Percentiles rank a stretch among this genome's conserved stretches.
Evolutionary conservation across 2,113 vertebrate genomes (phyloP).

Genomic region (Rissa tridactyla): DNA sequence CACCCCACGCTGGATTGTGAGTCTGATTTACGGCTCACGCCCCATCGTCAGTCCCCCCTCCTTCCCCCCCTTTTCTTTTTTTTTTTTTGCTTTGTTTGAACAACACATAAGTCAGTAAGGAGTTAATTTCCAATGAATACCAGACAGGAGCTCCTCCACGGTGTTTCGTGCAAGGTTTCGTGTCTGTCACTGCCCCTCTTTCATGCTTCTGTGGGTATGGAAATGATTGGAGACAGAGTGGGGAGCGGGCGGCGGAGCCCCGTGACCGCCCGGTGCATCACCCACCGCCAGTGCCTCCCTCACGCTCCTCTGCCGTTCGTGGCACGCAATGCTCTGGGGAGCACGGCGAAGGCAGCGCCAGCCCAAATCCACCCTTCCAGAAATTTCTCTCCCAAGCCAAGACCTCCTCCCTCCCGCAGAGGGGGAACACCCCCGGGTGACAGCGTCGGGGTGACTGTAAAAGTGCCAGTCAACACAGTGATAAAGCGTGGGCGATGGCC

Average conservation of each 20-base stretch:
- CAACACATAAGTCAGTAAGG: neutral
- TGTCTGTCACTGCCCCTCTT: conserved; percentile 80
- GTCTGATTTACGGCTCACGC: accelerated
- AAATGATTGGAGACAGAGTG: conserved; percentile 71
- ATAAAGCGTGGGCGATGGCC: neutral
- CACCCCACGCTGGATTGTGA: neutral
- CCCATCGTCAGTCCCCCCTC: accelerated
- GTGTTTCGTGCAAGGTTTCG: conserved; percentile 78
- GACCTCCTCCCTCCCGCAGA: neutral
- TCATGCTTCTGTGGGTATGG: conserved; percentile 81
- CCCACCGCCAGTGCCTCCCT: conserved; percentile 48
- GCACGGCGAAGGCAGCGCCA: neutral
- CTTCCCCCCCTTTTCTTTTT: too few species aligned
- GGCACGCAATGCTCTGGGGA: conserved; percentile 74
- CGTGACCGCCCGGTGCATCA: conserved; percentile 39
- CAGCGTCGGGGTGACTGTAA: neutral
- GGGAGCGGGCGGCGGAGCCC: conserved; percentile 53
- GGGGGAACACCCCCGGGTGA: accelerated
- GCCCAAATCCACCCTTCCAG: conserved; percentile 40
- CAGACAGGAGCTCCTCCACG: conserved; percentile 58
- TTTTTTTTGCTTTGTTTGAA: neutral
- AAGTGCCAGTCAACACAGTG: neutral
- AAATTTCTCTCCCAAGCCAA: conserved; percentile 44
- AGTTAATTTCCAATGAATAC: conserved; percentile 50
- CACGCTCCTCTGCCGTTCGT: conserved; percentile 66